Conservation (phyloP, 1,140 invertebrate genomes). For the Lamellibrachia luymesi region DNA sequence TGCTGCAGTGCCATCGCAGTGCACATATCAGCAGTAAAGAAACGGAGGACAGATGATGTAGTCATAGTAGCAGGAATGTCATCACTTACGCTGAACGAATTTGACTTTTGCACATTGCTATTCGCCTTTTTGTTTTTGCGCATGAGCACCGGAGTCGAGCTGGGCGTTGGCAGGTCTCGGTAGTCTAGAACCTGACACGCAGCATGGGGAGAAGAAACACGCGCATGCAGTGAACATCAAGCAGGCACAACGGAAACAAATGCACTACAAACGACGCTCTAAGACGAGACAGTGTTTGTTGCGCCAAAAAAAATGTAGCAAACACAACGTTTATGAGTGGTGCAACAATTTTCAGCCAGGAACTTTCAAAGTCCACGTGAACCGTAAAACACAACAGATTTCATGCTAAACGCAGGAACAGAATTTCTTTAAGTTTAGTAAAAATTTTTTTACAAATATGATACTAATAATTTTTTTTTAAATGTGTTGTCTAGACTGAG, state of each 20-base stretch:
- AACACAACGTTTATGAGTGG: not conserved
- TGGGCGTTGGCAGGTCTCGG: constrained; percentile 74
- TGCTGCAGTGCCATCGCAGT: too few species aligned
- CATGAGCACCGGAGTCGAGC: constrained; percentile 70
- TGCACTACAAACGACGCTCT: not conserved
- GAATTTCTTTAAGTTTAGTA: not conserved
- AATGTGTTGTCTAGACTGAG: not conserved
- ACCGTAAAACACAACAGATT: not conserved
- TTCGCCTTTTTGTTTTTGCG: constrained; percentile 53
- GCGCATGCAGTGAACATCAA: not conserved
- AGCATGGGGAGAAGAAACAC: not conserved
- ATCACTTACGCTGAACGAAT: constrained; percentile 55
- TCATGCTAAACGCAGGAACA: not conserved
- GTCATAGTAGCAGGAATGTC: not conserved
- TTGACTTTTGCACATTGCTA: constrained; percentile 49
- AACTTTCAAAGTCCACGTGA: not conserved
- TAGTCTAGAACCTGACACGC: constrained; percentile 32
- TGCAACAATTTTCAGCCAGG: not conserved
- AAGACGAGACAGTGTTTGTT: not conserved
- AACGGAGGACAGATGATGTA: not conserved
- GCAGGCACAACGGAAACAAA: not conserved
- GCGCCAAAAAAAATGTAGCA: not conserved
- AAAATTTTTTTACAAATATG: not conserved
- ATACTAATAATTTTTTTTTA: not conserved
- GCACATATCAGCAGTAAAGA: too few species aligned